These are phyloP conservation scores for Amphilophus citrinellus DNA, from an alignment of 2,113 vertebrate species.

Conservation along the genomic window DNA sequence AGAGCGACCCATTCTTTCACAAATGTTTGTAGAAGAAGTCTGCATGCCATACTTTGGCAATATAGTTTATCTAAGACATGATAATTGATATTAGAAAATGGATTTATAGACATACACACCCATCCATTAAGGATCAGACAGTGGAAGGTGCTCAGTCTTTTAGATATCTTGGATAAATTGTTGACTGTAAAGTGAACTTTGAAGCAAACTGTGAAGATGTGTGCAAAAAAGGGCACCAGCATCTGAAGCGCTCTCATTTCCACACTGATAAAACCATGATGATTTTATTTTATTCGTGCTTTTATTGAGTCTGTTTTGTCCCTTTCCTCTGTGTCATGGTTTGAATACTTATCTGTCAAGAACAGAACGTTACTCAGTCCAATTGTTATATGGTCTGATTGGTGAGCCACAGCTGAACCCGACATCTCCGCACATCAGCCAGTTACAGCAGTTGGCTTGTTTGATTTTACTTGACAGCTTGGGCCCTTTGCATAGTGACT, in stretches of 20 bases:
- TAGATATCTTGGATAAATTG: neutral
- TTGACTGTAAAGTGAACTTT: neutral
- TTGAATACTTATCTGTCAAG: neutral
- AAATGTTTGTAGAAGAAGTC: no score
- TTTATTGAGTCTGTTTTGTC: neutral
- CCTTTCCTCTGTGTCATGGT: neutral
- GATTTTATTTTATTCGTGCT: neutral
- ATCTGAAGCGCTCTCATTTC: neutral
- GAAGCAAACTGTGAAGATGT: neutral
- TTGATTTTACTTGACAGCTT: neutral
- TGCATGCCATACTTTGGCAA: no score
- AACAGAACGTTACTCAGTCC: neutral
- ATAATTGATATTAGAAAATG: neutral
- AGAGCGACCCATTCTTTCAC: no score
- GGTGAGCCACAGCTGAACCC: neutral
- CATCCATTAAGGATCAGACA: neutral
- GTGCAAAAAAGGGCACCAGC: neutral
- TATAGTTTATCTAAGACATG: neutral
- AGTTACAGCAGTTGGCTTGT: neutral
- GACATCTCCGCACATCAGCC: neutral
- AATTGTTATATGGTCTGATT: neutral
- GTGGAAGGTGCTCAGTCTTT: neutral
- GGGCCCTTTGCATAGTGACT: fast-evolving
- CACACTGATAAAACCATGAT: neutral
- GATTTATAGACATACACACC: neutral